phyloP scores from a whole-genome alignment of 2,888 invertebrate species.

The Latheticus oryzae region DNA sequence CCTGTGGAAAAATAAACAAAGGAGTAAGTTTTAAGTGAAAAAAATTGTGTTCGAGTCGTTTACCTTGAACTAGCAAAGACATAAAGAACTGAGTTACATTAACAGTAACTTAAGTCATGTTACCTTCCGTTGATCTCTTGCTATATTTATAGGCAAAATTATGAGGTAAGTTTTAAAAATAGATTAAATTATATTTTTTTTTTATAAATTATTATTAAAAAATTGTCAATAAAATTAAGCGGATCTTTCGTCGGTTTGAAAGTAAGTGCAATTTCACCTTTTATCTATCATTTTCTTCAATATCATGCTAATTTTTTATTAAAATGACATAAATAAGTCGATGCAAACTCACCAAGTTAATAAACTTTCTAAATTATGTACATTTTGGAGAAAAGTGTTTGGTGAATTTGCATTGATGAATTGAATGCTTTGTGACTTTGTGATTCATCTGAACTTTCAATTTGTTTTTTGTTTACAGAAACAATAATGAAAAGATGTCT shows the following conservation, averaged over 20 bases:
- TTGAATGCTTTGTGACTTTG: constrained; percentile 22
- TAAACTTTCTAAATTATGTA: constrained; percentile 51
- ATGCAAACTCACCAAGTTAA: constrained; percentile 17
- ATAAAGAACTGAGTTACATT: constrained; percentile 53
- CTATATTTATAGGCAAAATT: constrained; percentile 43
- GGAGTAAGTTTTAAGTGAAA: constrained; percentile 30
- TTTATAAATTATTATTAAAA: constrained; percentile 8
- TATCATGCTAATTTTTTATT: constrained; percentile 31
- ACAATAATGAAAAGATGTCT: constrained; percentile 68
- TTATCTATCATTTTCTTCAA: constrained; percentile 28
- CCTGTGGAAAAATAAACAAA: constrained; percentile 14
- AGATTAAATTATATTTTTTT: constrained; percentile 14
- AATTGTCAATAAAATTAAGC: constrained; percentile 9
- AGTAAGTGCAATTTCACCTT: constrained; percentile 29
- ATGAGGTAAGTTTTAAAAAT: constrained; percentile 48
- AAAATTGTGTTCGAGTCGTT: constrained; percentile 55
- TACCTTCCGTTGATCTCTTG: constrained; percentile 38
- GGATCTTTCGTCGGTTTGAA: constrained; percentile 18
- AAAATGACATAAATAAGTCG: constrained; percentile 33
- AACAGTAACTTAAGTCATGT: constrained; percentile 48
- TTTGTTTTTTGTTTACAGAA: constrained; percentile 47
- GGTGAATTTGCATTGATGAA: constrained; percentile 44
- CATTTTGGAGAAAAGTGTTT: constrained; percentile 50
- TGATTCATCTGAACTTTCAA: constrained; percentile 45
- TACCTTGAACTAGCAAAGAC: constrained; percentile 63